These are phyloP conservation scores for Larimichthys crocea DNA, from an alignment of 2,113 vertebrate genomes.

Conservation along the genomic window DNA sequence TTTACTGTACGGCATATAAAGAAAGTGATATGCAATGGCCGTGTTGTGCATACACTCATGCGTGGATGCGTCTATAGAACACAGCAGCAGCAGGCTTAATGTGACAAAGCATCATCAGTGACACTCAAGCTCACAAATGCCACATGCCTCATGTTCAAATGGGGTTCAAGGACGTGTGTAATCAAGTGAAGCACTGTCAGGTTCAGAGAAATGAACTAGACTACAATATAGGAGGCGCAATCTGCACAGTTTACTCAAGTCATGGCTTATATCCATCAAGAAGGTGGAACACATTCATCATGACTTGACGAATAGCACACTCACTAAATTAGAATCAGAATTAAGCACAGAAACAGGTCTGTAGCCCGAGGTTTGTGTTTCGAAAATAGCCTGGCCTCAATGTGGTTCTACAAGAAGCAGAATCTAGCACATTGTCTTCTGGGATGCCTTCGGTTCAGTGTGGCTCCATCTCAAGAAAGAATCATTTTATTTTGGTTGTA, in stretches of 20 bases:
- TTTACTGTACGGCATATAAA: constrained; percentile 35
- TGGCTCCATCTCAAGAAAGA: constrained; percentile 66
- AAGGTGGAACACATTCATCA: constrained; percentile 42
- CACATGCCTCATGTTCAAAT: constrained; percentile 39
- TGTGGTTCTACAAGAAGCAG: constrained; percentile 66
- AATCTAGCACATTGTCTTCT: constrained; percentile 77
- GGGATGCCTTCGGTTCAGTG: constrained; percentile 59
- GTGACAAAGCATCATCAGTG: constrained; percentile 30
- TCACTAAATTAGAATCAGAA: constrained; percentile 67
- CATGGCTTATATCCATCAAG: constrained; percentile 59
- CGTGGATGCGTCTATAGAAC: not conserved
- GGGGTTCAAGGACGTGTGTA: constrained; percentile 73
- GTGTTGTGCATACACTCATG: constrained; percentile 8
- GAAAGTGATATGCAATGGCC: not conserved
- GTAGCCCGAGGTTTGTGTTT: constrained; percentile 63
- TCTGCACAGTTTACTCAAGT: constrained; percentile 61
- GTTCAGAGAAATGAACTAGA: constrained; percentile 46
- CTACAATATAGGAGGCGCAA: constrained; percentile 38
- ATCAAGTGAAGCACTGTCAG: constrained; percentile 54
- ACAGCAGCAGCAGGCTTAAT: constrained; percentile 32
- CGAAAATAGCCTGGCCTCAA: constrained; percentile 79
- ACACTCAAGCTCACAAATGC: constrained; percentile 42
- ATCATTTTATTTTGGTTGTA: constrained; percentile 67
- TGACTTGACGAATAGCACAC: constrained; percentile 54
- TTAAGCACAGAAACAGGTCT: constrained; percentile 70